Percentiles rank a stretch among this genome's conserved stretches.
Evolutionary conservation across 2,888 invertebrate genomes (phyloP).

Genomic region (Resseliella maxima): DNA sequence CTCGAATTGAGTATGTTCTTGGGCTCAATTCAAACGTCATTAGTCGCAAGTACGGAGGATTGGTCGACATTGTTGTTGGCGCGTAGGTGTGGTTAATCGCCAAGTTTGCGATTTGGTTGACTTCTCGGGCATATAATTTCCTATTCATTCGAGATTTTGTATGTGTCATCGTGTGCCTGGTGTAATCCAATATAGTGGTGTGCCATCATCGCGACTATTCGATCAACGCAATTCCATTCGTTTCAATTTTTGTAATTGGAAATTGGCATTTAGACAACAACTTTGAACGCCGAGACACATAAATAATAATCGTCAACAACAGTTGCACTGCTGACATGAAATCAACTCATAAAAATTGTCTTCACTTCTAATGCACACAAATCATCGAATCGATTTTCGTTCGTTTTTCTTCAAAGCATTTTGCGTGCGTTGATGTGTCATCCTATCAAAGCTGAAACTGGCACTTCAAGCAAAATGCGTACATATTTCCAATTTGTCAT

Average conservation of each 20-base stretch:
- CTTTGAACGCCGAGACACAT: constrained; percentile 37
- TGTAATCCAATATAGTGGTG: background rate
- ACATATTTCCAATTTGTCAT: background rate
- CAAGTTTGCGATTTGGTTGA: constrained; percentile 4
- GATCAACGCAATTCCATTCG: background rate
- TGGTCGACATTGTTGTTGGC: background rate
- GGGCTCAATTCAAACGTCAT: constrained; percentile 12
- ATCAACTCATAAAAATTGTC: constrained; percentile 25
- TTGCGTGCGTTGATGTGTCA: constrained; percentile 42
- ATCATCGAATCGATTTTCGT: background rate
- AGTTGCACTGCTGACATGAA: constrained; percentile 49
- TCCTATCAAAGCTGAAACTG: constrained; percentile 38
- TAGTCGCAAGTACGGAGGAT: background rate
- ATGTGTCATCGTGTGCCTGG: constrained; percentile 55
- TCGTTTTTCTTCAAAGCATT: background rate
- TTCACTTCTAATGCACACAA: constrained; percentile 11
- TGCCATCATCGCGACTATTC: background rate
- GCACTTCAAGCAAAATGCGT: constrained; percentile 20
- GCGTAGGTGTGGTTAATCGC: constrained; percentile 52
- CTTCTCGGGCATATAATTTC: constrained; percentile 7
- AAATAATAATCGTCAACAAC: constrained; percentile 53
- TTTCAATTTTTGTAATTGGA: constrained; percentile 45
- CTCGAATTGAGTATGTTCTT: background rate
- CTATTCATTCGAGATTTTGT: constrained; percentile 31
- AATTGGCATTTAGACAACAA: background rate